Conservation (phyloP, 2,113 vertebrate genomes). For the Microtus pennsylvanicus region DNA sequence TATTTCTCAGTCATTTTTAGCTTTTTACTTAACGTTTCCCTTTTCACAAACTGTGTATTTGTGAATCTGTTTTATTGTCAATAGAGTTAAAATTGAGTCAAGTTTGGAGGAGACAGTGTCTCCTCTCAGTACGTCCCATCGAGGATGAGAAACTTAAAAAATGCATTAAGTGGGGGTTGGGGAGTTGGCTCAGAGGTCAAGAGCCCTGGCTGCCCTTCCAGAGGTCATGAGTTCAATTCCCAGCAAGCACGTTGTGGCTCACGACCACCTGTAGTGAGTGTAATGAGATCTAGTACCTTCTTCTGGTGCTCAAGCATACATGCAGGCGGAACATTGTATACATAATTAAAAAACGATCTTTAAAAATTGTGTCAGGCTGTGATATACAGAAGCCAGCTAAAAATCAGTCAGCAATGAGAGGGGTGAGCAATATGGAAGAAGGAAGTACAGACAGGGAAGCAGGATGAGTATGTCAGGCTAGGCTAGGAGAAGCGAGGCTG, state of each 20-base stretch:
- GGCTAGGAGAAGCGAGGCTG: slow-evolving; percentile 27
- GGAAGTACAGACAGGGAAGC: neutral
- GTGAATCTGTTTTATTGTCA: neutral
- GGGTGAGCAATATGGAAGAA: neutral
- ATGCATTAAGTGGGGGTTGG: neutral
- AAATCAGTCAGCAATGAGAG: neutral
- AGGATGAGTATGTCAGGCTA: slow-evolving; percentile 13
- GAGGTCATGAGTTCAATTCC: too few species aligned
- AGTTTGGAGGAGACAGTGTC: neutral
- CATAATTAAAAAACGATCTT: too few species aligned
- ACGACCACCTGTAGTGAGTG: too few species aligned
- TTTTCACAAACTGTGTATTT: neutral
- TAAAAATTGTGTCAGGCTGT: neutral
- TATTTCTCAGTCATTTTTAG: slow-evolving; percentile 32
- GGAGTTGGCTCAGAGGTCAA: too few species aligned
- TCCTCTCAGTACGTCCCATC: neutral
- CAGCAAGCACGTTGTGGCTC: too few species aligned
- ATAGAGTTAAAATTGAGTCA: slow-evolving; percentile 46
- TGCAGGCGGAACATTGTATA: too few species aligned
- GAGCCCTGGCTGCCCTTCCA: too few species aligned
- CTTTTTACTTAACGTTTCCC: neutral
- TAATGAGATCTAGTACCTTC: too few species aligned
- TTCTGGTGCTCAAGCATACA: too few species aligned
- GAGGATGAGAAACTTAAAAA: slow-evolving; percentile 62
- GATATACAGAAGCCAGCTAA: slow-evolving; percentile 36